Percentiles rank a stretch among this genome's conserved stretches.
Conservation (phyloP, 2,888 invertebrate genomes). For the Camptogramma bilineatum region DNA sequence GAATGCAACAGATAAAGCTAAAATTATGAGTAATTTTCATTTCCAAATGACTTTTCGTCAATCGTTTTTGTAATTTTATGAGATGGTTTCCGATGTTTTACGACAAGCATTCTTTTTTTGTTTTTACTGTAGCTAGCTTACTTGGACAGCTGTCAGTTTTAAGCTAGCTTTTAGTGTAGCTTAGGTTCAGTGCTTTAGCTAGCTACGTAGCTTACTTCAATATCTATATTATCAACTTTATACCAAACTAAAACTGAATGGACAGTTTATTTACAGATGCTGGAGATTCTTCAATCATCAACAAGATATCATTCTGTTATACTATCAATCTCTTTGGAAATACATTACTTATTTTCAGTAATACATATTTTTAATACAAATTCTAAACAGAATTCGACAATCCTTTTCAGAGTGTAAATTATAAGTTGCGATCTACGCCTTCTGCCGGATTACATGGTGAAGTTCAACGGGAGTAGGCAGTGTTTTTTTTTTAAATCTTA, state of each 20-base stretch:
- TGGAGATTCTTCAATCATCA: slow-evolving; percentile 1
- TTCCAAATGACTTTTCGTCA: too few relatives aligned
- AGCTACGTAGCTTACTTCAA: too few relatives aligned
- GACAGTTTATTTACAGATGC: slow-evolving; percentile 5
- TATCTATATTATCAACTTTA: not conserved
- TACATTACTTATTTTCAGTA: not conserved
- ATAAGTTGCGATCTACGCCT: slow-evolving; percentile 1
- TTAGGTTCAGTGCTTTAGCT: too few relatives aligned
- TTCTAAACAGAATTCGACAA: not conserved
- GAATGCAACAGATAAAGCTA: too few relatives aligned
- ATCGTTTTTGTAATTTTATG: too few relatives aligned
- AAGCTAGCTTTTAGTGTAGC: too few relatives aligned
- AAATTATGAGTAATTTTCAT: too few relatives aligned
- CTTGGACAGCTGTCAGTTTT: too few relatives aligned
- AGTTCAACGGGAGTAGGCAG: not conserved
- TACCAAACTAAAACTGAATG: not conserved
- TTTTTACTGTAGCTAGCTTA: too few relatives aligned
- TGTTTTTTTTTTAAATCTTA: not conserved
- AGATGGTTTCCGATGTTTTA: too few relatives aligned
- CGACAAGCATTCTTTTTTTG: too few relatives aligned
- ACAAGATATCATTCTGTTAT: not conserved
- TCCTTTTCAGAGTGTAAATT: slow-evolving; percentile 2
- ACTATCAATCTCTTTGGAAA: not conserved
- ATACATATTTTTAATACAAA: not conserved
- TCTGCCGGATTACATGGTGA: not conserved